Base-by-base conservation (phyloP, 1,140 invertebrate genomes). In the Oedothorax gibbosus region DNA sequence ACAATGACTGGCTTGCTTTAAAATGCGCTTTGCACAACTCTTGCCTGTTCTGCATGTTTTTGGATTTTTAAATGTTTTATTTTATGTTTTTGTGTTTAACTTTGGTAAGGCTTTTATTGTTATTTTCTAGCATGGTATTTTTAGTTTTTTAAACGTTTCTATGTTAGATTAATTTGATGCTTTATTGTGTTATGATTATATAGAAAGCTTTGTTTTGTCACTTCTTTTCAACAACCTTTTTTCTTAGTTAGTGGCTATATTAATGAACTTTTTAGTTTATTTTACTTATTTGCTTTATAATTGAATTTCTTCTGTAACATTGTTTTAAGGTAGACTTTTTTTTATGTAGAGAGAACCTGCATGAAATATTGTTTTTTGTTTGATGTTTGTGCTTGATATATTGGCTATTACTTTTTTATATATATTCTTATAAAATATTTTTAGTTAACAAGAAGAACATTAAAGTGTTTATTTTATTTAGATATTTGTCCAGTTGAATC, bases 1-100 rank as follows among this genome's bases (percentile, higher is more conserved):
- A 75, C 51, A 81, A 12, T 71, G 49, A 49, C 60, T 76, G 35
- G 71, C 81, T 75, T 84, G 81, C 50, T 49, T 73, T 65, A 18
- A 50, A 18, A 50, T 60, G 66, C 60, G 57, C 56, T 12, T 66
- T 84, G 9, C 49, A 66, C 72, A 66, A 53, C 81, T 84, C 62
- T 75, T 84, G 81, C 81, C 71, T 84, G 81, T 57, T 60, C 69
- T 75, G 81, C 81, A 68, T 79, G 65, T 64, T 54, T 79, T 18
- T 21, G 2, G 35, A 2, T 35, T 35, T 5, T 35, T 35, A 35
- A 35, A 35, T 2, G 35, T 35, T 35, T 35, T 35, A 2, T 35
- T 35, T 35, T 2, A 35, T 35, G 35, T 35, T 35, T 35, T 35
- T 35, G 35, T 35, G 1, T 35, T 35, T 35, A 35, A 35, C 35